Percentiles rank a stretch among this genome's conserved stretches.
Conservation (phyloP, 2,113 vertebrate species). For the Pelvicachromis taeniatus region DNA sequence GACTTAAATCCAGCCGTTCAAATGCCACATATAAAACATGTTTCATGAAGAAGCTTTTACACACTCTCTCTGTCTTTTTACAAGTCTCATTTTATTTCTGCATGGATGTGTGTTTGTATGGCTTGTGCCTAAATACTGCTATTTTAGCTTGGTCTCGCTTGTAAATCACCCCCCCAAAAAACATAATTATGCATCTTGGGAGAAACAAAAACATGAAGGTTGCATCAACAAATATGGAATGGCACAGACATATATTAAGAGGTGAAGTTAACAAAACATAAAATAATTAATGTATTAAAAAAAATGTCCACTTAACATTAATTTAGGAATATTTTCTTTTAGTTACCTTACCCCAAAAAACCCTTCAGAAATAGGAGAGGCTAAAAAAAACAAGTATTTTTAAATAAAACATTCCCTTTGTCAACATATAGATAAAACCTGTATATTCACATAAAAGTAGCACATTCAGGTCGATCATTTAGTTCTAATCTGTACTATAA, state of each 20-base stretch:
- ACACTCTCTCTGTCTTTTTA: neutral
- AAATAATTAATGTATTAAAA: neutral
- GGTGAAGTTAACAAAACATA: neutral
- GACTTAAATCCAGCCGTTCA: neutral
- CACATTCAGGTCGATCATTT: neutral
- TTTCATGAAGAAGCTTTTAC: neutral
- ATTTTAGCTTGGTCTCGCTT: neutral
- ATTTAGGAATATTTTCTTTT: neutral
- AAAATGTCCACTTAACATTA: neutral
- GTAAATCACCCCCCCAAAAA: neutral
- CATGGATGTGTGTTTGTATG: neutral
- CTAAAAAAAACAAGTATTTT: fast-evolving
- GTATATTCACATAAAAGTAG: neutral
- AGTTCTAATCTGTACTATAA: neutral
- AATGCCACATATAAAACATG: neutral
- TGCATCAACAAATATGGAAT: neutral
- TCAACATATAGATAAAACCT: neutral
- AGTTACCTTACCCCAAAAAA: too few species aligned
- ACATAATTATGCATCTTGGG: neutral
- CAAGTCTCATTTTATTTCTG: neutral
- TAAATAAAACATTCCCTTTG: neutral
- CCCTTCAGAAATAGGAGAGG: neutral
- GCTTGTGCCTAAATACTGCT: neutral
- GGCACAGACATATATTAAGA: neutral
- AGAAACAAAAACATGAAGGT: neutral